Evolutionary conservation across 2,113 vertebrate species (phyloP).

Genomic region (Pithys albifrons): DNA sequence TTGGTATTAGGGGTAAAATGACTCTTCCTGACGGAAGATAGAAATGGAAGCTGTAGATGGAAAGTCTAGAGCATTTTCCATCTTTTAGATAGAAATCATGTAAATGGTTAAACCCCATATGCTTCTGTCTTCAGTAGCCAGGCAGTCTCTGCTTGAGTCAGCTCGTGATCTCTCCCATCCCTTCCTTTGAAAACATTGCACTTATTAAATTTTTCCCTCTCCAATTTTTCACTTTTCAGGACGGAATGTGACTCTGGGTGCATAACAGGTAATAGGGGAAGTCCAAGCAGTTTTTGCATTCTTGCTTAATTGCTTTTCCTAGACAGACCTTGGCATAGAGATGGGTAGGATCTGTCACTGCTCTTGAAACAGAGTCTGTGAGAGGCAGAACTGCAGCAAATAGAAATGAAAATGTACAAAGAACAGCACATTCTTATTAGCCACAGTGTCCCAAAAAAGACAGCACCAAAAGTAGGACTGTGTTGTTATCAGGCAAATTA

Average conservation of each 20-base stretch:
- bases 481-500: constrained; percentile 6
- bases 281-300: neutral
- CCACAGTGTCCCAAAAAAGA: neutral
- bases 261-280: neutral
- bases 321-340: neutral
- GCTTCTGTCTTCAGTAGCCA: neutral
- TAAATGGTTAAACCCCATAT: neutral
- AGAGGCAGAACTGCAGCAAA: neutral
- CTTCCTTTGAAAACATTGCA: neutral
- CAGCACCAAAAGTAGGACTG: neutral
- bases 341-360: neutral
- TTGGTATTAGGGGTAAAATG: neutral
- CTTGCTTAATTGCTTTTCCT: neutral
- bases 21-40: neutral
- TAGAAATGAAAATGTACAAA: neutral
- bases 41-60: neutral
- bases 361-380: neutral
- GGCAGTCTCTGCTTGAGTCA: neutral
- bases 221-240: neutral
- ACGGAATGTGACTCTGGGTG: neutral
- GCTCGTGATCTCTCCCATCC: neutral
- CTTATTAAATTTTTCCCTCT: neutral
- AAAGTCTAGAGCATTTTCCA: neutral
- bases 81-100: neutral
- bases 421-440: neutral